Conservation (phyloP, 2,113 vertebrate genomes). For the Tragelaphus strepsiceros region DNA sequence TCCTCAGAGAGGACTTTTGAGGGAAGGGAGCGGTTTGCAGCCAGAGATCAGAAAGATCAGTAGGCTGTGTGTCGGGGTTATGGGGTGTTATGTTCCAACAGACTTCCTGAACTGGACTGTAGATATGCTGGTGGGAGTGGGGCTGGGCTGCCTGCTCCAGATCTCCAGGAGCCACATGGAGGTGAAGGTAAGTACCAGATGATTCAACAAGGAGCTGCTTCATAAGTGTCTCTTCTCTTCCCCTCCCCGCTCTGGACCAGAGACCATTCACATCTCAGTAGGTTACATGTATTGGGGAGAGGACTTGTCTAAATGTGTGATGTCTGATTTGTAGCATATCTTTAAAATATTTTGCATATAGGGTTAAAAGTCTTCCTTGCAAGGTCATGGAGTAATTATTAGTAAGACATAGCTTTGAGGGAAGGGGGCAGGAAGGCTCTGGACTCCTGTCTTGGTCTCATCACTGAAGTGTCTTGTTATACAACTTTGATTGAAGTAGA, state of each 20-base stretch:
- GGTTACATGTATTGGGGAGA: not conserved
- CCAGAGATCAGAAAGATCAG: not conserved
- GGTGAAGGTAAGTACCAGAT: constrained; percentile 82
- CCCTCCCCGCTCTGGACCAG: accelerated
- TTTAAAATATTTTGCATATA: not conserved
- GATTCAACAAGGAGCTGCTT: not conserved
- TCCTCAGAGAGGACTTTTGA: not conserved
- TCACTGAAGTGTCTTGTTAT: not conserved
- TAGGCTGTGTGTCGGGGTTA: accelerated
- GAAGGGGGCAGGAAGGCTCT: not conserved
- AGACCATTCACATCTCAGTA: too few relatives aligned
- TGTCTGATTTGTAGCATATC: not conserved
- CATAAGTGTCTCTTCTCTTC: too few relatives aligned
- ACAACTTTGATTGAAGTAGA: not conserved
- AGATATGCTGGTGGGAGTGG: constrained; percentile 96
- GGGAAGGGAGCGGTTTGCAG: accelerated
- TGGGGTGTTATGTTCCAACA: accelerated
- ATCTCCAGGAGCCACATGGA: constrained; percentile 76
- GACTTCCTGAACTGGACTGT: constrained; percentile 68
- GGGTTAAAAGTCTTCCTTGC: not conserved
- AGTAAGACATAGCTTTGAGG: not conserved
- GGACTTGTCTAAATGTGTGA: not conserved
- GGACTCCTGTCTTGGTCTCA: not conserved
- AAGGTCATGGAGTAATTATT: not conserved
- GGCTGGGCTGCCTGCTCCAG: constrained; percentile 91